Evolutionary conservation across 2,113 vertebrate genomes (phyloP), one percentile per base, ranked within the genome.

Genomic region (Blennius ocellaris): DNA sequence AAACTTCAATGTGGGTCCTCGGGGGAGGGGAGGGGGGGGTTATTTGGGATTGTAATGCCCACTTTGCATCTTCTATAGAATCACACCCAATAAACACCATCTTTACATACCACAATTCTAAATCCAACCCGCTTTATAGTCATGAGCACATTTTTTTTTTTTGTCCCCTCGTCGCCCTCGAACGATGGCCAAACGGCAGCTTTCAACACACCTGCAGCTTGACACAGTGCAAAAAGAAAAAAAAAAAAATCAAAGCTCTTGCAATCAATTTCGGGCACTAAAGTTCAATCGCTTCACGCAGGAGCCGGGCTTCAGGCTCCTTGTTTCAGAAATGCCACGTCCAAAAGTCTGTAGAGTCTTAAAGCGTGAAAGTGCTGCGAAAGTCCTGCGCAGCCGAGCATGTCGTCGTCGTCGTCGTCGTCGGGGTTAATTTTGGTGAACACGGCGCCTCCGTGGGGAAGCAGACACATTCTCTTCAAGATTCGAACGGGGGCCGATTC

Each of bases 11-110:
- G 69, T 80, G 71, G 60, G 63, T 76, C 58, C 57, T 73, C 51
- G n/a, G n/a, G n/a, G n/a, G n/a, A n/a, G n/a, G n/a, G n/a, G n/a
- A n/a, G n/a, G n/a, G n/a, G n/a, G n/a, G n/a, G n/a, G n/a, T n/a
- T n/a, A 73, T 81, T 84, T 90, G 47, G 51, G 81, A 86, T 85
- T 78, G 69, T 88, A 90, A 92, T 91, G 89, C 91, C 91, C 90
- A 71, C 81, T 77, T 79, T 87, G 66, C 83, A 82, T 81, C 70
- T 62, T 56, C 52, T 55, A n/a, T 80, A 54, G 54, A 89, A 76
- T 84, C 57, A 61, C 44, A 62, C 40, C 73, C 6, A 1, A 61
- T 54, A 79, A 15, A 80, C 48, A 49, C 61, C 11, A 45, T 1
- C 54, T 53, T 58, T 5, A 73, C 47, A 54, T 40, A 80, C 3